These are phyloP conservation scores for Sarcophaga variegata DNA, from an alignment of 2,888 invertebrate genomes.

Conservation along the genomic window DNA sequence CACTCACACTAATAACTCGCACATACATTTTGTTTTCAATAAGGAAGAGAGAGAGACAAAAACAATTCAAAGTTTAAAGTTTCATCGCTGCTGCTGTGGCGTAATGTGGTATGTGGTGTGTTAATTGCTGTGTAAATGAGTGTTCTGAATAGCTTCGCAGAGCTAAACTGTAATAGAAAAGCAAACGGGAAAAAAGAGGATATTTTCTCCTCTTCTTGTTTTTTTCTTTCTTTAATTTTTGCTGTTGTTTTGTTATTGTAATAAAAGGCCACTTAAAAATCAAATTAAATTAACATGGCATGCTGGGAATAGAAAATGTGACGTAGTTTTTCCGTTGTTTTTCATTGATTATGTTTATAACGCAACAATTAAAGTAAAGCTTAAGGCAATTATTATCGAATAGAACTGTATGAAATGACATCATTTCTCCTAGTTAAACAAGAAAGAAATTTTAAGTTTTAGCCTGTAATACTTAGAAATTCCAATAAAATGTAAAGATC, in stretches of 20 bases:
- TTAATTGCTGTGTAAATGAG: slow-evolving; percentile 68
- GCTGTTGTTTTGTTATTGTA: slow-evolving; percentile 29
- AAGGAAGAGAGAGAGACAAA: not conserved
- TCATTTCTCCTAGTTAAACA: no score
- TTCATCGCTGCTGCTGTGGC: slow-evolving; percentile 2
- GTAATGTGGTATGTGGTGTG: slow-evolving; percentile 19
- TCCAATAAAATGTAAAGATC: no score
- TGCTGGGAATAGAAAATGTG: no score
- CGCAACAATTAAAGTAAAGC: no score
- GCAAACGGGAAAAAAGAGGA: slow-evolving; percentile 23
- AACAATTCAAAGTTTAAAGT: slow-evolving; percentile 12
- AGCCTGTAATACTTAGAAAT: no score
- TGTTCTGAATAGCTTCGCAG: slow-evolving; percentile 22
- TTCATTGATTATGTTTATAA: no score
- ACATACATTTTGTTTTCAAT: no score
- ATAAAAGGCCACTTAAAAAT: slow-evolving; percentile 63
- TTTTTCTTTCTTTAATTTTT: not conserved
- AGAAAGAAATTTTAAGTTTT: no score
- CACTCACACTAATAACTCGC: not conserved
- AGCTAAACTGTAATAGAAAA: slow-evolving; percentile 12
- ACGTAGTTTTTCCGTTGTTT: no score
- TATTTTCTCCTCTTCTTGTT: not conserved
- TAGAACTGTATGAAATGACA: no score
- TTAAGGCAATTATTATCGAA: no score
- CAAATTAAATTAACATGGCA: slow-evolving; percentile 15